Evolutionary conservation across 92 coral and sea anemone genomes (phyloP), one percentile per base, ranked within the genome.

Genomic region (Scolanthus callimorphus): DNA sequence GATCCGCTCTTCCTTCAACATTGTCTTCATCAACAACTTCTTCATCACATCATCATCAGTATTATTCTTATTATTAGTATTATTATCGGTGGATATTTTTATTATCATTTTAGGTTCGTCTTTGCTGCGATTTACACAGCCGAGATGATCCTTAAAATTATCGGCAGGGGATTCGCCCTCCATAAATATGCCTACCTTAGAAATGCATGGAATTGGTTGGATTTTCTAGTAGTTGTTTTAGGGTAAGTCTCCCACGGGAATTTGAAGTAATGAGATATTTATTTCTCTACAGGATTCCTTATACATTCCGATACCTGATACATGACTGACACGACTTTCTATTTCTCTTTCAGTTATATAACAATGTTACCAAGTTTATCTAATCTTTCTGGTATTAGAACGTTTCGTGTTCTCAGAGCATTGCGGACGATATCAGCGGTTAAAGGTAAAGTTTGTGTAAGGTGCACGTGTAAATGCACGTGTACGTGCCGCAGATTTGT

Each of bases 131-230:
- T 94, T 63, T 94, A 94, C 74, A 94, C 99, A 21, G 66, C 69
- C 25, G 99, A 94, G 62, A 94, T 94, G 99, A 29, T 94, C 45
- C 90, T 94, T 22, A 94, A 94, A 82, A 90, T 94, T 61, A 56
- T 84, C 67, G 96, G 90, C 61, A 85, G 96, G 59, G 99, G 99
- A 51, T 94, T 94, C 52, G 90, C 90, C 50, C 85, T 94, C 60
- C 96, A 94, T 62, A 81, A 94, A 78, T 94, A 86, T 43, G 96
- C 99, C 62, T 94, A 94, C 74, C 96, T 94, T 74, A 82, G 96
- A 79, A 94, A 94, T 84, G 90, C 99, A 39, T 94, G 99, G 99
- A 94, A 94, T 84, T 94, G 99, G 99, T 67, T 94, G 76, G 99
- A 94, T 69, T 94, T 94, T 68, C 67, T 77, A 37, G 95, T 90